phyloP scores from a whole-genome alignment of 2,113 vertebrate genomes.

The Lota lota region DNA sequence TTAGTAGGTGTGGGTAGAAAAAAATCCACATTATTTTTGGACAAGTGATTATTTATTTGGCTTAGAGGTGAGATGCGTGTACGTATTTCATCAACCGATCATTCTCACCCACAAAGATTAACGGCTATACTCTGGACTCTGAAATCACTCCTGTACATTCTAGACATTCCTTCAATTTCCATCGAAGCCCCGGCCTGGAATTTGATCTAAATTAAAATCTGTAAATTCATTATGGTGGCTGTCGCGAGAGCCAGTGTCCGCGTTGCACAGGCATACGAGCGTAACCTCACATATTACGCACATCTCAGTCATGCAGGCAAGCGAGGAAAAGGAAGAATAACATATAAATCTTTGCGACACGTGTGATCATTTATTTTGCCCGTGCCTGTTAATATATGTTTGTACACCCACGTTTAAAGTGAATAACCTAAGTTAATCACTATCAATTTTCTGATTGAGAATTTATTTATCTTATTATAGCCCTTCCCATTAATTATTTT shows the following conservation, averaged over 20 bases:
- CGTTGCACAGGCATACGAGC: not conserved
- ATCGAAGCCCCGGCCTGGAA: slow-evolving; percentile 17
- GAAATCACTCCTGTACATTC: slow-evolving; percentile 19
- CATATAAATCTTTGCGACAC: not conserved
- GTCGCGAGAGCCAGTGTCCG: not conserved
- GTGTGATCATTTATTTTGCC: not conserved
- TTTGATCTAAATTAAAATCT: slow-evolving; percentile 56
- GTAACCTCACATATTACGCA: slow-evolving; percentile 5
- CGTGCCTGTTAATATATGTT: not conserved
- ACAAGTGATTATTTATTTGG: slow-evolving; percentile 9
- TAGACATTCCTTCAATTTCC: slow-evolving; percentile 25
- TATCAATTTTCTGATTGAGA: no score
- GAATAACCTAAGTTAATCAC: no score
- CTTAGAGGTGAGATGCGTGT: not conserved
- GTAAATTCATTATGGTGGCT: slow-evolving; percentile 41
- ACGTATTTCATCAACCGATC: not conserved
- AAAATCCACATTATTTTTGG: not conserved
- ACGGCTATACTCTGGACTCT: not conserved
- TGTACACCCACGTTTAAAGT: no score
- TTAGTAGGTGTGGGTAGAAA: not conserved
- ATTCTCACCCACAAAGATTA: not conserved
- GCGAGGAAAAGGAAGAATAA: not conserved
- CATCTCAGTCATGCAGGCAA: not conserved
- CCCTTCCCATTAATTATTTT: not conserved
- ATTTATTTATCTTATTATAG: not conserved